These are phyloP conservation scores for Psophia crepitans DNA, from an alignment of 2,113 vertebrate genomes.

Conservation along the genomic window DNA sequence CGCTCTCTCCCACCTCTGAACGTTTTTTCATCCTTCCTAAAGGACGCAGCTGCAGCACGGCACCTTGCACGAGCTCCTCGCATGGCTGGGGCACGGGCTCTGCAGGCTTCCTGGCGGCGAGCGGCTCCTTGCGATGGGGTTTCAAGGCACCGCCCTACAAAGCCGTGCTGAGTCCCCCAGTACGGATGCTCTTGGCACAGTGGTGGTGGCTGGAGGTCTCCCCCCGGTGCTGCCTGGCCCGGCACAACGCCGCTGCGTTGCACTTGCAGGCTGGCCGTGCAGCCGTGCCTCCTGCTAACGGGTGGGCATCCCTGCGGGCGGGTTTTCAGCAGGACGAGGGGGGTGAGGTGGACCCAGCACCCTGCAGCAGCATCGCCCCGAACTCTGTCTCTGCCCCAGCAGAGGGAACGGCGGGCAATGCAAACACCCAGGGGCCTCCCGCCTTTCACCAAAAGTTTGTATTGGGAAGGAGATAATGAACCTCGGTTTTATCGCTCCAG, in stretches of 20 bases:
- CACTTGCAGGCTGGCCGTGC: background rate
- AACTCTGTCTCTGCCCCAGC: background rate
- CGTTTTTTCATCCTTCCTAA: background rate
- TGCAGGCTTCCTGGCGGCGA: background rate
- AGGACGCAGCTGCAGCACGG: background rate
- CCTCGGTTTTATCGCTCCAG: background rate
- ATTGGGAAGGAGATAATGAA: background rate
- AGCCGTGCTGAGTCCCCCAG: fast-evolving
- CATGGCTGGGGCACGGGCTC: fast-evolving
- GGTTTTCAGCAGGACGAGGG: fast-evolving
- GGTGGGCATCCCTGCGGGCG: fast-evolving
- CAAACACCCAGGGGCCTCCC: background rate
- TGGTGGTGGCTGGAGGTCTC: background rate
- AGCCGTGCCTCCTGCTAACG: background rate
- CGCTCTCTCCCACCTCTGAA: background rate
- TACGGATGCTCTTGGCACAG: fast-evolving
- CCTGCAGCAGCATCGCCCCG: background rate
- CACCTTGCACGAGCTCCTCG: background rate
- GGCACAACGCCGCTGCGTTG: fast-evolving
- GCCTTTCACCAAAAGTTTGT: background rate
- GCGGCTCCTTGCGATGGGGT: fast-evolving
- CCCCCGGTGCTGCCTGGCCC: background rate
- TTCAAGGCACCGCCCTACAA: background rate
- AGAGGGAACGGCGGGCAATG: background rate
- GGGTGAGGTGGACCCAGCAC: background rate